Percentiles rank a stretch among this genome's conserved stretches.
These are phyloP conservation scores for Epicauta chinensis DNA, from an alignment of 1,140 invertebrate species.

Conservation along the genomic window DNA sequence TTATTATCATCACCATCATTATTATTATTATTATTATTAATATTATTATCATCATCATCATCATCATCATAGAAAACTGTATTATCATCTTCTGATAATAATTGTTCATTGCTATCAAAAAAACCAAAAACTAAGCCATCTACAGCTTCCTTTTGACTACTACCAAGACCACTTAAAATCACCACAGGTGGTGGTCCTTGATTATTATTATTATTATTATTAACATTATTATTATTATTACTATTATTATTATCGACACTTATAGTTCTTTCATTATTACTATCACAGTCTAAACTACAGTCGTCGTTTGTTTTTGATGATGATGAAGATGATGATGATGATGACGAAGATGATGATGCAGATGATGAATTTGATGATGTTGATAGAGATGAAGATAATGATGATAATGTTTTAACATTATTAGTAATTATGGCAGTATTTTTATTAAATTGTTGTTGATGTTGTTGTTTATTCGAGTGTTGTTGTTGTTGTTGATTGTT, in stretches of 20 bases:
- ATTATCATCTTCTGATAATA: conserved; percentile 41
- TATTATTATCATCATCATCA: no score
- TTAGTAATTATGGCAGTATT: no score
- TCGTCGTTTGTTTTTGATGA: neutral
- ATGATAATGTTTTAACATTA: no score
- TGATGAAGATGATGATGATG: neutral
- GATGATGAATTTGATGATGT: neutral
- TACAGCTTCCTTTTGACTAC: conserved; percentile 38
- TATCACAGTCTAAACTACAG: conserved; percentile 17
- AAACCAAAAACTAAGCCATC: conserved; percentile 54
- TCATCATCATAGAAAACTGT: neutral
- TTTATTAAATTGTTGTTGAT: neutral
- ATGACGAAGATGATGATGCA: neutral
- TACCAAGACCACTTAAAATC: conserved; percentile 50
- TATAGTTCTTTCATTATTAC: conserved; percentile 10
- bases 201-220: no score
- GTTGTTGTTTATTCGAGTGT: neutral
- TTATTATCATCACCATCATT: neutral
- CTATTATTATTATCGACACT: neutral
- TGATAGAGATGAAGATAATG: no score
- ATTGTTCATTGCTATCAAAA: conserved; percentile 63
- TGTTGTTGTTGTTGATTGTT: conserved; percentile 7
- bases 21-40: neutral
- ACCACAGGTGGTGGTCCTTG: conserved; percentile 50
- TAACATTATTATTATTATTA: no score